These are phyloP conservation scores for Campylomormyrus numenius DNA, from an alignment of 2,113 vertebrate species.

Conservation along the genomic window DNA sequence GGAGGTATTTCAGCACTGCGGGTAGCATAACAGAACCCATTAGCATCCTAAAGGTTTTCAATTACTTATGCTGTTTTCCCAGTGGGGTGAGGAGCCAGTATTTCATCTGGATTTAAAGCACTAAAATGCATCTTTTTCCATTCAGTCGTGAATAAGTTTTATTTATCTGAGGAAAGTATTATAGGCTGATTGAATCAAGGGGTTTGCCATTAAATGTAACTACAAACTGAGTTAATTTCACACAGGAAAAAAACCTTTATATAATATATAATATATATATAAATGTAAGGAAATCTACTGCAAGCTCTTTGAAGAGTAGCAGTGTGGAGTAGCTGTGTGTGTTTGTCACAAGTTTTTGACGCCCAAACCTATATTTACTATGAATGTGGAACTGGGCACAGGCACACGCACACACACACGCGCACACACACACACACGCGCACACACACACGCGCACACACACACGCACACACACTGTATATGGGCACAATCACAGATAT, in stretches of 20 bases:
- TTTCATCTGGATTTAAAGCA: conserved; percentile 40
- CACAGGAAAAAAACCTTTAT: conserved; percentile 9
- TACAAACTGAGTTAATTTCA: conserved; percentile 46
- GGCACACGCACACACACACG: not conserved
- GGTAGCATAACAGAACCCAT: conserved; percentile 15
- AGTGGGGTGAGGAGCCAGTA: conserved; percentile 5
- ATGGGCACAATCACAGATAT: not conserved
- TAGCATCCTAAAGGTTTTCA: conserved; percentile 32
- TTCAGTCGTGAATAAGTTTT: not conserved
- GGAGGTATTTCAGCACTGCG: not conserved
- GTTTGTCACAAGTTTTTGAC: not conserved
- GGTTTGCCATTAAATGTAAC: conserved; percentile 52
- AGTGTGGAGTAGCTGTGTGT: conserved; percentile 35
- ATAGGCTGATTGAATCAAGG: conserved; percentile 46
- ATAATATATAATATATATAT: conserved; percentile 20
- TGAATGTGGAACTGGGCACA: not conserved
- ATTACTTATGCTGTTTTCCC: conserved; percentile 22
- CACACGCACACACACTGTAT: not conserved
- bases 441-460: no score
- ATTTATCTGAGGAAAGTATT: conserved; percentile 34
- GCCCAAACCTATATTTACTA: not conserved
- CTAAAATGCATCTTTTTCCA: conserved; percentile 24
- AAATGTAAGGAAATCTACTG: conserved; percentile 38
- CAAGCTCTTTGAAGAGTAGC: conserved; percentile 34
- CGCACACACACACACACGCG: no score